phyloP scores from a whole-genome alignment of 2,888 invertebrate genomes.

The Plagodis pulveraria region DNA sequence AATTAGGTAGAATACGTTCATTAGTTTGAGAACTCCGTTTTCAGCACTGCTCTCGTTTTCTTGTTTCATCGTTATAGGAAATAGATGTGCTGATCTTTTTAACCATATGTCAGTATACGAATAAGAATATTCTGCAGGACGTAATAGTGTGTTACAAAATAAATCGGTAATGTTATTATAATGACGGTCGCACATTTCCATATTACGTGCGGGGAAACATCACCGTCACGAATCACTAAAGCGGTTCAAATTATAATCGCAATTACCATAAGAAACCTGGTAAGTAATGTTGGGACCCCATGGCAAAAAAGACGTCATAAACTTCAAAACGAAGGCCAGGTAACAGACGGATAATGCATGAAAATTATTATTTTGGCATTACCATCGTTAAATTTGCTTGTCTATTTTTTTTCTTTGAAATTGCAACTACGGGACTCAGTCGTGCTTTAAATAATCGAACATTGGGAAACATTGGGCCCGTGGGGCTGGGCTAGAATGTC shows the following conservation, averaged over 20 bases:
- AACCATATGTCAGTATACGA: conserved; percentile 3
- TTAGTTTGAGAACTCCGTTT: no score
- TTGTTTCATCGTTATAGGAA: background rate
- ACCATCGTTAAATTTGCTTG: no score
- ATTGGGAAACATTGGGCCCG: no score
- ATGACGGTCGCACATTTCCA: conserved; percentile 45
- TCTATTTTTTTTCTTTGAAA: no score
- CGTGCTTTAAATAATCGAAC: no score
- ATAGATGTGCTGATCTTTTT: no score
- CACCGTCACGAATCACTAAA: conserved; percentile 32
- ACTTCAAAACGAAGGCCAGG: background rate
- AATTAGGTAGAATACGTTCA: no score
- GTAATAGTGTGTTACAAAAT: conserved; percentile 54
- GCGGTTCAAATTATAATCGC: conserved; percentile 30
- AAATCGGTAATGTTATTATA: conserved; percentile 65
- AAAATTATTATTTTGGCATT: no score
- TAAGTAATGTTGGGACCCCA: background rate
- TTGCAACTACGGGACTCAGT: no score
- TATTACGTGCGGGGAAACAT: conserved; percentile 26
- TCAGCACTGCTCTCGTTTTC: no score
- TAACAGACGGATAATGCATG: background rate
- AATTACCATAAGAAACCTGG: conserved; percentile 25
- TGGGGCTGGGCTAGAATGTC: no score
- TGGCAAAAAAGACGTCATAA: background rate
- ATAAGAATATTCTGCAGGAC: conserved; percentile 3